phyloP scores from a whole-genome alignment of 1,140 invertebrate species.

The Cotesia vestalis region DNA sequence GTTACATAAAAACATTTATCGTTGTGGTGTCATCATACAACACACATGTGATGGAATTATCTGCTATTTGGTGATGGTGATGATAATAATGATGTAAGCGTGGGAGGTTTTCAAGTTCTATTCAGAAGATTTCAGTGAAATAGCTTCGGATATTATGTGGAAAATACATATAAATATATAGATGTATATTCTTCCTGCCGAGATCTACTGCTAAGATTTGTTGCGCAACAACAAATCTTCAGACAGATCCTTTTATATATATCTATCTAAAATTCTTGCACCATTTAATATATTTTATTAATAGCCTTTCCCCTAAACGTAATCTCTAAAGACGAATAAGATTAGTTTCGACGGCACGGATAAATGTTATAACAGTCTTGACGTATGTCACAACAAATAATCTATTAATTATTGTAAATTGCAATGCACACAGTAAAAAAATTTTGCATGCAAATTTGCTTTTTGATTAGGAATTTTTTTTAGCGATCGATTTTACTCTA shows the following conservation, averaged over 20 bases:
- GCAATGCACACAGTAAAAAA: too few species aligned
- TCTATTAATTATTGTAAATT: too few species aligned
- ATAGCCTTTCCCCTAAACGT: neutral
- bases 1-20: too few species aligned
- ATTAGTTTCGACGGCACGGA: too few species aligned
- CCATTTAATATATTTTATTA: neutral
- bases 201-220: too few species aligned
- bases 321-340: too few species aligned
- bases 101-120: constrained; percentile 1
- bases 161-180: neutral
- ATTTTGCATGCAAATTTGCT: too few species aligned
- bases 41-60: neutral
- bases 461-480: too few species aligned
- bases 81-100: neutral
- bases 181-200: neutral
- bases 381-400: too few species aligned
- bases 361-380: too few species aligned
- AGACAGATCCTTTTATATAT: constrained; percentile 23
- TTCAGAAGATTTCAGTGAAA: neutral
- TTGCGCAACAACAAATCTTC: constrained; percentile 20
- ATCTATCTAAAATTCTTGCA: neutral
- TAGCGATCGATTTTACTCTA: neutral
- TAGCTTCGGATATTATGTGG: neutral
- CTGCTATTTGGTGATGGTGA: constrained; percentile 1
- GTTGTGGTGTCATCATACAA: constrained; percentile 4